Evolutionary conservation across 2,888 invertebrate species (phyloP).

Genomic region (Caenorhabditis becei): DNA sequence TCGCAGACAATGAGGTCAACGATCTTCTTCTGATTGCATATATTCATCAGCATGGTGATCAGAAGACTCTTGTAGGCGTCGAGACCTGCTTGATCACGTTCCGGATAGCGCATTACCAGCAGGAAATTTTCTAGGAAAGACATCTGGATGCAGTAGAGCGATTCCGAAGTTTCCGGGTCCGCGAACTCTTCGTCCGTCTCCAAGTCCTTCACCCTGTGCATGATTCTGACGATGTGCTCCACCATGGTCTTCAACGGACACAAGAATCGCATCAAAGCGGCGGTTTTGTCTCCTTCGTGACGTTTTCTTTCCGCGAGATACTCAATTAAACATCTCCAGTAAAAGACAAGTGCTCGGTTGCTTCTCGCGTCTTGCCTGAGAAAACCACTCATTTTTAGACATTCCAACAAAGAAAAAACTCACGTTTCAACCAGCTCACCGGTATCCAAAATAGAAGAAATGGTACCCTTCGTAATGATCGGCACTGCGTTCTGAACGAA

Average conservation of each 20-base stretch:
- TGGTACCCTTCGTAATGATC: slow-evolving; percentile 27
- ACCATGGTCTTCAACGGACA: slow-evolving; percentile 28
- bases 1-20: slow-evolving; percentile 26
- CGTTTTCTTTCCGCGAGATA: slow-evolving; percentile 7
- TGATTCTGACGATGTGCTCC: slow-evolving; percentile 17
- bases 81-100: slow-evolving; percentile 23
- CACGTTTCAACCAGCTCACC: background rate
- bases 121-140: slow-evolving; percentile 36
- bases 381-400: background rate
- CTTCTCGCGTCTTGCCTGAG: slow-evolving; percentile 23
- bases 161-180: background rate
- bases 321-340: slow-evolving; percentile 39
- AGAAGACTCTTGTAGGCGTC: slow-evolving; percentile 22
- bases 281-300: slow-evolving; percentile 7
- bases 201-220: slow-evolving; percentile 5
- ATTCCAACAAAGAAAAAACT: background rate
- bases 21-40: slow-evolving; percentile 44
- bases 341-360: slow-evolving; percentile 22
- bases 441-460: slow-evolving; percentile 11
- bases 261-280: slow-evolving; percentile 8
- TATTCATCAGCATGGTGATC: slow-evolving; percentile 26
- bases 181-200: background rate
- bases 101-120: slow-evolving; percentile 5
- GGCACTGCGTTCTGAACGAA: slow-evolving; percentile 2
- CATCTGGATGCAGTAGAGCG: slow-evolving; percentile 22